Percentiles rank a stretch among this genome's conserved stretches.
Conservation (phyloP, 2,888 invertebrate genomes). For the Limnephilus auricula region DNA sequence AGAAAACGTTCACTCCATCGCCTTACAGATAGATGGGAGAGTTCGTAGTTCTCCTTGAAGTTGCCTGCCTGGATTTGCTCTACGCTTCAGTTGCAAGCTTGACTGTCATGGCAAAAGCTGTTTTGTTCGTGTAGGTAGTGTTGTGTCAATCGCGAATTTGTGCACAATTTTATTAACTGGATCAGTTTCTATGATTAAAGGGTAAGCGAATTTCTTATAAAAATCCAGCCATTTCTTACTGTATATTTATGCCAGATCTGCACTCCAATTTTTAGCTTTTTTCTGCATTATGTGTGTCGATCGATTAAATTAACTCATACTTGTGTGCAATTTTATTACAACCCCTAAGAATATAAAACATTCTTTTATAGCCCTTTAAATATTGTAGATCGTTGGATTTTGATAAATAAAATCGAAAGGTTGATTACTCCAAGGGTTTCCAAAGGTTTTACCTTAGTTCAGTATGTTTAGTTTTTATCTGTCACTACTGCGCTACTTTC, state of each 20-base stretch:
- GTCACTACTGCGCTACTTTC: constrained; percentile 32
- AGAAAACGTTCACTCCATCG: too few relatives aligned
- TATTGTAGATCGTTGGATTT: constrained; percentile 4
- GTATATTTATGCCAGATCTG: not conserved
- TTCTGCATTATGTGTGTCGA: constrained; percentile 57
- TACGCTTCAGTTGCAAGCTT: constrained; percentile 57
- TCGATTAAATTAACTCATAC: constrained; percentile 60
- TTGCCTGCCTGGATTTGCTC: constrained; percentile 32
- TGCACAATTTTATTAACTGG: constrained; percentile 49
- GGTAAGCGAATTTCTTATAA: constrained; percentile 47
- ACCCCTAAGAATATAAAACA: constrained; percentile 51
- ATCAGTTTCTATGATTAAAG: constrained; percentile 49
- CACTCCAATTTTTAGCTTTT: not conserved
- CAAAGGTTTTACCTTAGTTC: not conserved
- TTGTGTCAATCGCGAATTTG: constrained; percentile 52
- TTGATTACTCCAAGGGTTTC: not conserved
- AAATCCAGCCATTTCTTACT: constrained; percentile 8
- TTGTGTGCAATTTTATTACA: constrained; percentile 55
- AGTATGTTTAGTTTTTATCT: constrained; percentile 25
- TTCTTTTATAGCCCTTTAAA: not conserved
- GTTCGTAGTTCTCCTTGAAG: too few relatives aligned
- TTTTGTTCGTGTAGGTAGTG: constrained; percentile 56
- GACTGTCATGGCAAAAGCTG: constrained; percentile 63
- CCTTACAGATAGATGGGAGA: too few relatives aligned
- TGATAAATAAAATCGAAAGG: not conserved